phyloP scores from a whole-genome alignment of 2,797 vertebrate genomes.

The Euthynnus affinis region DNA sequence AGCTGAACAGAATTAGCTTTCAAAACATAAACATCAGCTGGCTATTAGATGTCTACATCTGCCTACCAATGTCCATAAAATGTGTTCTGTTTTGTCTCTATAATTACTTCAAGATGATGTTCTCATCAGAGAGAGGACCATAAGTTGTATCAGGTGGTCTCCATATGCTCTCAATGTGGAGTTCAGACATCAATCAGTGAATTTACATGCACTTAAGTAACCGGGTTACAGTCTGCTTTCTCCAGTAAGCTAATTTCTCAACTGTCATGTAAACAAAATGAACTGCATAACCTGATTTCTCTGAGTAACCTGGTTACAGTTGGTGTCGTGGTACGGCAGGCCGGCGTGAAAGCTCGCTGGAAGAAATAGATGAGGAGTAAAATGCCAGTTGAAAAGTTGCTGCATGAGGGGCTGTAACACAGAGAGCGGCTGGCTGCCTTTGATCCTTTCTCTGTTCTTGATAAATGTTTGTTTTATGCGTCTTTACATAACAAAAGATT shows the following conservation, averaged over 20 bases:
- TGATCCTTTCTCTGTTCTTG: constrained; percentile 57
- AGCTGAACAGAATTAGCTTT: neutral
- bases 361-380: constrained; percentile 32
- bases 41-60: constrained; percentile 8
- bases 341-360: neutral
- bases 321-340: neutral
- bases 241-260: too few species aligned
- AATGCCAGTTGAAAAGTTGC: constrained; percentile 27
- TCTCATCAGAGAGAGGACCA: constrained; percentile 8
- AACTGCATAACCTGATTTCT: too few species aligned
- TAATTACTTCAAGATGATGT: constrained; percentile 4
- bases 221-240: too few species aligned
- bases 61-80: constrained; percentile 4
- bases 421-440: constrained; percentile 43
- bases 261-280: too few species aligned
- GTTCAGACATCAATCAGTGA: constrained; percentile 29
- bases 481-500: constrained; percentile 76
- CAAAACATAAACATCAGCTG: constrained; percentile 19
- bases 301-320: neutral
- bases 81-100: neutral
- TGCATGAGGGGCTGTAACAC: constrained; percentile 33
- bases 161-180: constrained; percentile 11
- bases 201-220: too few species aligned
- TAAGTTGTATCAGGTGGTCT: constrained; percentile 7
- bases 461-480: constrained; percentile 75